A percentile compares a stretch with the other conserved stretches of the same genome.
phyloP scores from a whole-genome alignment of 2,797 vertebrate genomes.

The Macropodus opercularis region DNA sequence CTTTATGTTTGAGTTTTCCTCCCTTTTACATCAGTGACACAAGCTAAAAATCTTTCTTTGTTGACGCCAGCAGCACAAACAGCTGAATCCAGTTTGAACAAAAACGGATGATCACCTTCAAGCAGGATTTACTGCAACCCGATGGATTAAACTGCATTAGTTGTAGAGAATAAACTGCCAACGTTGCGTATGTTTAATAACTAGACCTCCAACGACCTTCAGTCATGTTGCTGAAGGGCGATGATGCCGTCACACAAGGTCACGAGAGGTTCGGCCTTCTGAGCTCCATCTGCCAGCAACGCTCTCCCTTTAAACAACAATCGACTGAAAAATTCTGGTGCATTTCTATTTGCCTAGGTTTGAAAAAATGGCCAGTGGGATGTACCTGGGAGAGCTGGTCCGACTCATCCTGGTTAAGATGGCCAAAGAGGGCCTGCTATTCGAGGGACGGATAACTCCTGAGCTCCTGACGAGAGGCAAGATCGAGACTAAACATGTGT shows the following conservation, averaged over 20 bases:
- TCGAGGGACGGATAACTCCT: conserved; percentile 95
- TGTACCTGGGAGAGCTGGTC: conserved; percentile 98
- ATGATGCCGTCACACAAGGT: neutral
- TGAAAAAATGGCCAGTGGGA: conserved; percentile 98
- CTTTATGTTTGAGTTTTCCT: too few relatives aligned
- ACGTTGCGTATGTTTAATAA: neutral
- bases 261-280: neutral
- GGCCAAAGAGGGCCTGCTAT: conserved; percentile 95
- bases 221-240: too few relatives aligned
- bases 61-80: too few relatives aligned
- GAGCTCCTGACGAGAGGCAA: conserved; percentile 96
- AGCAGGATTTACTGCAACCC: too few relatives aligned
- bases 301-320: too few relatives aligned
- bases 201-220: neutral
- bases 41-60: too few relatives aligned
- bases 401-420: conserved; percentile 98
- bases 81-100: too few relatives aligned
- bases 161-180: too few relatives aligned
- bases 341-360: conserved; percentile 81
- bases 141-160: too few relatives aligned
- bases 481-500: conserved; percentile 94
- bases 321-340: neutral
- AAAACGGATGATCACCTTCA: too few relatives aligned
- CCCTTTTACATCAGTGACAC: too few relatives aligned
- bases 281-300: neutral